Base-by-base conservation (phyloP, 1,140 invertebrate species). In the Bemisia tabaci region DNA sequence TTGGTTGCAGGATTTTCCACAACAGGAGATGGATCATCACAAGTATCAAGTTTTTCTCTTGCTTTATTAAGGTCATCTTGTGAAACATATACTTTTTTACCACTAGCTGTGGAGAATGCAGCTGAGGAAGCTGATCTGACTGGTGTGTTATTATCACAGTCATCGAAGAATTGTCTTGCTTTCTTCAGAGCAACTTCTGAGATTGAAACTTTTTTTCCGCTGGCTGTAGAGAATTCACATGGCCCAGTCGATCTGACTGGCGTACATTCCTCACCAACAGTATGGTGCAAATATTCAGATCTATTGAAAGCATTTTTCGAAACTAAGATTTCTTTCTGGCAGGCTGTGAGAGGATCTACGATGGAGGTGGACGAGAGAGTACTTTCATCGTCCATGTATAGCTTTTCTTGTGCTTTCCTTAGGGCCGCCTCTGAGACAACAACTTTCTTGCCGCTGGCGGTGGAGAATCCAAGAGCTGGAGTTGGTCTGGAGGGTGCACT, bases 261-360 rank as follows among this genome's bases (percentile, higher is more conserved):
- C 33, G 33, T 48, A 48, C 17, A 9, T 48, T 48, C 33, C 5
- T 75, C 72, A 17, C 73, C 23, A 48, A 64, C 68, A n/a, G n/a
- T n/a, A n/a, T n/a, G n/a, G n/a, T n/a, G n/a, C n/a, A n/a, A n/a
- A n/a, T n/a, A n/a, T 64, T 71, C 72, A 22, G 73, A 73, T 71
- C 72, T 74, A 22, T 74, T 62, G 26, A 81, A 68, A 59, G 74
- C 70, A 24, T 72, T 70, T 60, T 76, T 70, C 17, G 74, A 76
- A 12, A 80, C 66, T 62, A 59, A 64, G 12, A 82, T 72, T 66
- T 64, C 68, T 73, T 79, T 80, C 5, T 75, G 77, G 65, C 70
- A 60, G 25, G 76, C 78, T 65, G 76, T 77, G 65, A 73, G 68
- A 72, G 77, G 77, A 26, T 72, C 73, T 60, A 62, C 68, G 68